Base-by-base conservation (phyloP, 2,113 vertebrate genomes). In the Leucopsar rothschildi region DNA sequence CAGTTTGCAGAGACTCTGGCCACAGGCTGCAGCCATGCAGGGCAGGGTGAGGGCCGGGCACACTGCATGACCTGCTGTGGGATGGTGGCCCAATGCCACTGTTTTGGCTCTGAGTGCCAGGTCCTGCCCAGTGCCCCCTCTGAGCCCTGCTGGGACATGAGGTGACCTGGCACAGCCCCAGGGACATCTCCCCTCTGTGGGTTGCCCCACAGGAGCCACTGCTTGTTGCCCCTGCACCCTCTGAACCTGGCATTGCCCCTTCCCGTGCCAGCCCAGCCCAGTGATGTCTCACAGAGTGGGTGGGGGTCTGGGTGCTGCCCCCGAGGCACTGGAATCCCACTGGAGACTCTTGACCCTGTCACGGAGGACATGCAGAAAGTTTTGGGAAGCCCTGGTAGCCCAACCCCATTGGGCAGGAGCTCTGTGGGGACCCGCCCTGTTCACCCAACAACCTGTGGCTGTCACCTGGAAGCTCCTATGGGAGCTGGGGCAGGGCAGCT, bases 1-100 rank as follows among this genome's bases (percentile, higher is more conserved):
- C 10, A 19, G 19, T 42, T 84, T 90, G 64, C 75, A 56, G 91
- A 56, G 55, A 10, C 50, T 4, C 5, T n/a, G 73, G n/a, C 79
- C 1, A 1, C 56, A 9, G 39, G 65, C 75, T 85, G 75, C 61
- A 35, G 77, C 1, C 3, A 7, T 15, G 63, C 25, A 10, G 33
- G 61, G 11, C 12, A 22, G 22, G 49, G 27, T 33, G 21, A 50
- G 71, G 2, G 13, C 63, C 0, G 1, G 40, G 66, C 20, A 57
- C 0, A 0, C 55, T 1, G 0, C n/a, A 18, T 2, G 1, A 3
- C 17, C 60, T 0, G 0, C 73, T 45, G 53, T 3, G 2, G 50
- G 64, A 47, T 5, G 10, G 44, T 20, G 52, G 18, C 56, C 13
- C 0, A 0, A 8, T n/a, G 53, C 20, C 64, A 28, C 70, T 21